Base-by-base conservation (phyloP, 2,888 invertebrate species). In the Eristalis arbustorum region DNA sequence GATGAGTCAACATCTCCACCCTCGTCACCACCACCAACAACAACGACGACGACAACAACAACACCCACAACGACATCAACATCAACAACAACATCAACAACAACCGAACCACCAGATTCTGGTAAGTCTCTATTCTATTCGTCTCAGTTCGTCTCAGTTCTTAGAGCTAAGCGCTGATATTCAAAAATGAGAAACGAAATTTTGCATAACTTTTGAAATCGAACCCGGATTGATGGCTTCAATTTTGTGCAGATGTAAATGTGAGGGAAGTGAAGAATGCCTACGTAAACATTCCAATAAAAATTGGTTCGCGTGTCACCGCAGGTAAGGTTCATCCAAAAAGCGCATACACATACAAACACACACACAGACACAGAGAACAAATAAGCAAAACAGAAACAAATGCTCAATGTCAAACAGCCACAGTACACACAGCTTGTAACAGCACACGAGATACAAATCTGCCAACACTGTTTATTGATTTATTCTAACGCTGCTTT, bases 181-280 rank as follows among this genome's bases (percentile, higher is more conserved):
- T 8, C 1, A 18, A 49, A 49, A 49, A 18, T 8, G n/a, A 18
- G 8, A 18, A 49, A 49, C n/a, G 2, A 18, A 18, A 49, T 18
- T 49, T 49, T 49, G 49, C 49, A 49, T n/a, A 49, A 49, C n/a
- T n/a, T n/a, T 49, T 49, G 18, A 49, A 49, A 18, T 49, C 49
- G 49, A 49, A 49, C 49, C 49, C 49, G 18, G 49, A 49, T 49
- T 49, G 6, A 49, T 49, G 49, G 49, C 49, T 49, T 49, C 49
- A 18, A 49, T 49, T 49, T 49, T 18, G 49, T 49, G 25, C 25
- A 59, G 59, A 59, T 59, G 59, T 25, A 59, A 59, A 59, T 59
- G 14, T 14, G 23, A 23, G 59, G 25, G 25, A 59, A 14, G 59
- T 72, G 59, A 66, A 78, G 66, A 78, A 59, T 72, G 40, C 59